Base-by-base conservation (phyloP, 2,888 invertebrate genomes). In the Hirtodrosophila confusa region DNA sequence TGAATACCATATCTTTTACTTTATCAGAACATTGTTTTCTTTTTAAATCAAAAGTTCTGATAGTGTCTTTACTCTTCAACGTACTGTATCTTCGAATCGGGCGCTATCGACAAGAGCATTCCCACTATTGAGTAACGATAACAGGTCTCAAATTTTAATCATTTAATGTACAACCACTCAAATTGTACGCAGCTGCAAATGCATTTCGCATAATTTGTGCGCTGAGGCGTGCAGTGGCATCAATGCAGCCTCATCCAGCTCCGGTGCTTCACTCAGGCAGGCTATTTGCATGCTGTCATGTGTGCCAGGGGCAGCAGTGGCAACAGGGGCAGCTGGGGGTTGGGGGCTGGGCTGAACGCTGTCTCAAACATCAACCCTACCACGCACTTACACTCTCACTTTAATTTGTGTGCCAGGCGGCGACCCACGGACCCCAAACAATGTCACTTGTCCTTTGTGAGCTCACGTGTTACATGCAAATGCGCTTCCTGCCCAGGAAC, bases 151-250 rank as follows among this genome's bases (percentile, higher is more conserved):
- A 58, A 33, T 74, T 78, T 67, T 78, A 80, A 80, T 85, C 78
- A 80, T 85, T 80, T 74, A 76, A 80, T 82, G 78, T 74, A 71
- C 65, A 50, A 62, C 64, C 75, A 63, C 67, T 48, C 48, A 54
- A 56, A 64, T 53, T 65, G 54, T 39, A 70, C 44, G 37, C 58
- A 74, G 53, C 63, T 71, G 69, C 55, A 80, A 86, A 86, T 86
- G 78, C 87, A 78, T 78, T 86, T 85, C 72, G 68, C 78, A 85
- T 85, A 86, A 85, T 85, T 85, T 85, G 87, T 80, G 85, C 87
- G 60, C 62, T 68, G 80, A 72, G 78, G 72, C 85, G 68, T 82
- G 68, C 54, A 48, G 41, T 29, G 75, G 69, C 67, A 65, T 74
- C 71, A 66, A 66, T 65, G 40, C 27, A 53, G 12, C 9, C 47